Evolutionary conservation across 2,797 vertebrate species (phyloP), one percentile per base, ranked within the genome.

Genomic region (Tadarida brasiliensis): DNA sequence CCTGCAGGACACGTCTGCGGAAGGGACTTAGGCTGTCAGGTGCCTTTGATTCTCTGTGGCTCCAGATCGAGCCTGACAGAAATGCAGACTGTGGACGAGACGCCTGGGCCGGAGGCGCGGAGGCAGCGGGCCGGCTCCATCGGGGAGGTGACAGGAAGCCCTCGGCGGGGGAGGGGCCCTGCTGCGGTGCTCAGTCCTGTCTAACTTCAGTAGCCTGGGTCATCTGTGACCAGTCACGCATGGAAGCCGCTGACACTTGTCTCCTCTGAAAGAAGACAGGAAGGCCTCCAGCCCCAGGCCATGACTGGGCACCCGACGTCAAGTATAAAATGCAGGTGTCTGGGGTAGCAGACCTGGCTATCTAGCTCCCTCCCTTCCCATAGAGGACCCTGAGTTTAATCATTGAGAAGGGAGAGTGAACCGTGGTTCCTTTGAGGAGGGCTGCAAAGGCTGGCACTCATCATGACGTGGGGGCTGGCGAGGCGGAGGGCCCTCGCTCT

Each of bases 111-210:
- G 33, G 63, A 83, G 51, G 44, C 47, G 7, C 9, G 0, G 11
- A 71, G 92, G 57, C 20, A 28, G 44, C 0, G 0, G 86, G 56
- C 39, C 30, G 67, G 0, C 39, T 78, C 56, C 24, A 11, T 73
- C 14, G 0, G 11, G 78, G 33, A 11, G 7, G 82, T 33, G 20
- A 82, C 24, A 47, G 73, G 54, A 74, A 71, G 26, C 33, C 30
- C 59, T 65, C 7, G 28, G 4, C 54, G 0, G 4, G 70, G 85
- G 22, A 22, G 19, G 20, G 35, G 56, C 63, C 28, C 44, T 54
- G 82, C 35, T 67, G 0, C 0, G 1, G n/a, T 30, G 17, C 63
- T 33, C 11, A 8, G 39, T 11, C 49, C 33, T 1, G 0, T n/a
- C 20, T 82, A 26, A 44, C 22, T 54, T 76, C 0, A 28, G 35